A percentile compares a stretch with the other conserved stretches of the same genome.
Conservation (phyloP, 2,113 vertebrate genomes). For the Recurvirostra avosetta region DNA sequence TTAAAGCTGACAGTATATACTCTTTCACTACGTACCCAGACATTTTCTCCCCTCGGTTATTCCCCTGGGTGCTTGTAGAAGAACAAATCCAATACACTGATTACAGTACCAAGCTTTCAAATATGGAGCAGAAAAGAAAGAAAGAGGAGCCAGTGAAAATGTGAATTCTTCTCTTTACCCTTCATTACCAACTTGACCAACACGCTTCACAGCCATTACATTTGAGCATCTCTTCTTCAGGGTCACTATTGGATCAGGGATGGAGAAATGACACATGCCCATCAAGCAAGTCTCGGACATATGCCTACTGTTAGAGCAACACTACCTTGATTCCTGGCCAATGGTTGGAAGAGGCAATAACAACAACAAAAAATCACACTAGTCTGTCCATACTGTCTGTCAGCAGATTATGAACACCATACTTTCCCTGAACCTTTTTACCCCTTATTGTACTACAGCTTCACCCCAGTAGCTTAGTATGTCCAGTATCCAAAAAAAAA, state of each 20-base stretch:
- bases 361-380: not conserved
- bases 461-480: conserved; percentile 3
- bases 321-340: not conserved
- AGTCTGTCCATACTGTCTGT: not conserved
- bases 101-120: not conserved
- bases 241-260: not conserved
- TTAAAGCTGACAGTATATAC: not conserved
- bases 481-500: not conserved
- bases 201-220: not conserved
- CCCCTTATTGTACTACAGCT: conserved; percentile 16
- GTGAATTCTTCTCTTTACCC: not conserved
- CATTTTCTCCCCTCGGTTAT: not conserved
- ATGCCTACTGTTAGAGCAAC: not conserved
- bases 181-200: not conserved
- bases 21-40: not conserved
- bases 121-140: not conserved
- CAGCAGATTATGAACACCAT: conserved; percentile 44
- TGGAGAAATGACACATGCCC: not conserved
- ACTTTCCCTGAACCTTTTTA: conserved; percentile 16
- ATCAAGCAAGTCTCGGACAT: not conserved
- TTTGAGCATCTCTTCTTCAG: not conserved
- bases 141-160: not conserved
- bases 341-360: not conserved
- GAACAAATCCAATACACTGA: not conserved
- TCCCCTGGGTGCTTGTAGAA: not conserved